Conservation (phyloP, 2,888 invertebrate species). For the Stomorhina lunata region DNA sequence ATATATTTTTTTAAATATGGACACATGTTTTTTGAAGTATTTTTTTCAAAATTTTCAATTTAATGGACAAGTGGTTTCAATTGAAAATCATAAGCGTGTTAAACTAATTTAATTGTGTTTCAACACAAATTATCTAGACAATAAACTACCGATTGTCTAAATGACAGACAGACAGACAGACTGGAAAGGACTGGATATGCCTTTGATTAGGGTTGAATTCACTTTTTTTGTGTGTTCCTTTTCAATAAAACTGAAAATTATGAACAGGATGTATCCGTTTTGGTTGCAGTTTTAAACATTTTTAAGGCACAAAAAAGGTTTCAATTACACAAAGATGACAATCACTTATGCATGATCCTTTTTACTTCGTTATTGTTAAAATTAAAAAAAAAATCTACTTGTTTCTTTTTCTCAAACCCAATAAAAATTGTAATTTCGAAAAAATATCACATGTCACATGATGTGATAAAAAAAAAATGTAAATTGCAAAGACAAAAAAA, state of each 20-base stretch:
- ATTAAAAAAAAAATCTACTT: constrained; percentile 31
- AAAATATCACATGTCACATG: constrained; percentile 58
- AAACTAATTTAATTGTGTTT: constrained; percentile 67
- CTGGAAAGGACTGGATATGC: neutral
- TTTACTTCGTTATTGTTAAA: constrained; percentile 13
- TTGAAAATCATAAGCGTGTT: constrained; percentile 62
- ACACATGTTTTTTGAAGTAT: constrained; percentile 23
- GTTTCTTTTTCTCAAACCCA: constrained; percentile 39
- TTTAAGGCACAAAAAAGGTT: constrained; percentile 57
- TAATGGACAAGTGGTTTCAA: constrained; percentile 55
- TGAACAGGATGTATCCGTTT: constrained; percentile 54
- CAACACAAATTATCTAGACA: constrained; percentile 26
- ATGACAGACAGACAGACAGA: too few relatives aligned
- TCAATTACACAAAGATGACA: constrained; percentile 59
- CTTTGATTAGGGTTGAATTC: constrained; percentile 23
- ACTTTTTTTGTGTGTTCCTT: neutral
- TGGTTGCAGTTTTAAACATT: constrained; percentile 54
- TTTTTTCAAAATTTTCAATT: constrained; percentile 42
- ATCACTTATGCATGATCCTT: constrained; percentile 56
- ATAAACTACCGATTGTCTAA: neutral
- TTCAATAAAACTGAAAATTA: constrained; percentile 3
- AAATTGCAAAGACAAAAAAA: neutral
- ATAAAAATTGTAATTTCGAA: constrained; percentile 9
- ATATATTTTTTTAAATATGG: neutral
- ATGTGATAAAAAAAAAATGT: neutral